A percentile compares a stretch with the other conserved stretches of the same genome.
phyloP scores from a whole-genome alignment of 2,888 invertebrate species.

The Gandaritis pyraliata region DNA sequence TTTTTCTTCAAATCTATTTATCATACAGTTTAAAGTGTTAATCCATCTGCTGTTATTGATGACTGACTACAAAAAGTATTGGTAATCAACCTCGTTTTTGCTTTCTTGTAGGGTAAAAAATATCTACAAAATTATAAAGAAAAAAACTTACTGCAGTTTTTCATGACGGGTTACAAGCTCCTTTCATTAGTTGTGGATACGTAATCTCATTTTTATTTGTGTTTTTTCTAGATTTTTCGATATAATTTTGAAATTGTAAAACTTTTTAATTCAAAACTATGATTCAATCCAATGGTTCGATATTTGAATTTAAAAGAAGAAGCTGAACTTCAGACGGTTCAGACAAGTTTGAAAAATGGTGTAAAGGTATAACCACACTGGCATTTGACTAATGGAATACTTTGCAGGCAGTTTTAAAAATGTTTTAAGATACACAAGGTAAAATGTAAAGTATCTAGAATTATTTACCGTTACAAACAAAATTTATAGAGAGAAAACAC shows the following conservation, averaged over 20 bases:
- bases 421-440: not conserved
- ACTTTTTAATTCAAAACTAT: conserved; percentile 5
- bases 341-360: conserved; percentile 45
- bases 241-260: not conserved
- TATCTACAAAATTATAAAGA: too few species aligned
- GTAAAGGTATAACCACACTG: conserved; percentile 26
- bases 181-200: not conserved
- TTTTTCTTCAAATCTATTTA: too few species aligned
- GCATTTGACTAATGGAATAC: conserved; percentile 9
- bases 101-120: too few species aligned
- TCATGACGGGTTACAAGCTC: not conserved
- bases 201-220: too few species aligned
- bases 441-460: too few species aligned
- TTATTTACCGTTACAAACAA: too few species aligned
- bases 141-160: not conserved
- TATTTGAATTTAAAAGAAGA: conserved; percentile 22
- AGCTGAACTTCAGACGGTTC: conserved; percentile 32
- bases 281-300: conserved; percentile 11
- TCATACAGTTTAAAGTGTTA: too few species aligned
- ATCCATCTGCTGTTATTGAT: too few species aligned
- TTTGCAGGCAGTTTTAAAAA: not conserved
- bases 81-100: too few species aligned
- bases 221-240: too few species aligned
- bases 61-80: too few species aligned
- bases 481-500: too few species aligned